phyloP scores from a whole-genome alignment of 1,140 invertebrate genomes.

The Leptinotarsa lineolata region DNA sequence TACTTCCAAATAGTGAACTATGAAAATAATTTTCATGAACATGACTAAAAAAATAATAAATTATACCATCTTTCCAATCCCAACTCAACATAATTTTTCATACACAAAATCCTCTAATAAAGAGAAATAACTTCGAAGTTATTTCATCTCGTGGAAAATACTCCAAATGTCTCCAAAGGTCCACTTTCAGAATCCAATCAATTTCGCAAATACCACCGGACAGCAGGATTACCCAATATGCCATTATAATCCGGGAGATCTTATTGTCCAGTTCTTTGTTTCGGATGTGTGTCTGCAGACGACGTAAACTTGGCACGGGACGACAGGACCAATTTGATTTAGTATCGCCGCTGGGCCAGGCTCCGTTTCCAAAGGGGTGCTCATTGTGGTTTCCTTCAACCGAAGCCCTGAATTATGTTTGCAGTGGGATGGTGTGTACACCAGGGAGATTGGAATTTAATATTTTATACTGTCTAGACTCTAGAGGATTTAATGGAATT shows the following conservation, averaged over 20 bases:
- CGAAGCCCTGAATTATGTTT: neutral
- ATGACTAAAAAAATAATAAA: too few species aligned
- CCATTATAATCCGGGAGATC: neutral
- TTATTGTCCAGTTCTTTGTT: conserved; percentile 4
- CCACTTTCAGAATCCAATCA: neutral
- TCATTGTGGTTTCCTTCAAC: neutral
- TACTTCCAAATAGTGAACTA: too few species aligned
- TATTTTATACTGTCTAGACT: conserved; percentile 25
- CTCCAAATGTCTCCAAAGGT: too few species aligned
- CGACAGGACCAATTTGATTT: neutral
- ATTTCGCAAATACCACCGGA: neutral
- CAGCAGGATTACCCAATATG: conserved; percentile 11
- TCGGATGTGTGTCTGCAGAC: neutral
- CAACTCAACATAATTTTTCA: too few species aligned
- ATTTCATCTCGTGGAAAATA: too few species aligned
- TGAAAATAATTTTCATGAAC: too few species aligned
- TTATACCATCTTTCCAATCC: too few species aligned
- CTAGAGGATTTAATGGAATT: conserved; percentile 7
- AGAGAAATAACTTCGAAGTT: too few species aligned
- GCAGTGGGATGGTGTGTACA: conserved; percentile 3
- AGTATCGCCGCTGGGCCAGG: neutral
- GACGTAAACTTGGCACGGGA: conserved; percentile 7
- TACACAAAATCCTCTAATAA: too few species aligned
- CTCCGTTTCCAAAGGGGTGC: neutral
- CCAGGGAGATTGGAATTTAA: conserved; percentile 27